Base-by-base conservation (phyloP, 1,140 invertebrate genomes). In the Caenorhabditis latens region DNA sequence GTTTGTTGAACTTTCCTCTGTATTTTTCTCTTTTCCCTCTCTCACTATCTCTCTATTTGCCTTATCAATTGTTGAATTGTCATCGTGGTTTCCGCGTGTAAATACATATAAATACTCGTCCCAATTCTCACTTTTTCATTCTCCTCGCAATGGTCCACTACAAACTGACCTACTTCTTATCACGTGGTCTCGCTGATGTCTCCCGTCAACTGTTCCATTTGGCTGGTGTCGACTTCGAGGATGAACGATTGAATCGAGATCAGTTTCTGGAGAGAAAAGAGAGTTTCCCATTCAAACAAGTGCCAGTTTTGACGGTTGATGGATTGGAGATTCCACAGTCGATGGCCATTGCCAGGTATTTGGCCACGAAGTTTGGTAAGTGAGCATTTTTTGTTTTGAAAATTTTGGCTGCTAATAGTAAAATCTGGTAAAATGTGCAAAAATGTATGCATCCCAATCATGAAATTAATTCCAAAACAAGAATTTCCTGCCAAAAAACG, bases 131-230 rank as follows among this genome's bases (percentile, higher is more conserved):
- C n/a, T 58, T 46, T 50, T 32, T 8, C 43, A 53, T 53, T 14
- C 11, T 16, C 16, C 16, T 53, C 50, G 24, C 3, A 21, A 84
- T 84, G 83, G 55, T 63, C 43, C 55, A 84, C 83, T 84, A 84
- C 55, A 84, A 84, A 24, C 32, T 84, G 16, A 61, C 55, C 53
- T 84, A 84, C 21, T 84, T 84, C 32, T 19, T 46, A 19, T 58
- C 55, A 0, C 55, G 83, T 46, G 83, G 83, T 5, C 53, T 84
- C 9, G 83, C 53, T 32, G 83, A 84, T 6, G 46, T 48, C 21
- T 84, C 83, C 16, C 83, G 83, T 61, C 83, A 58, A 48, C 42
- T 84, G 4, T 84, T 84, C n/a, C 43, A 61, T 61, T 61, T 84
- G n/a, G 83, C 83, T n/a, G 83, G 21, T 19, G 53, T 84, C 2